Evolutionary conservation across 2,113 vertebrate genomes (phyloP), one percentile per base, ranked within the genome.

Genomic region (Harpagus bidentatus): DNA sequence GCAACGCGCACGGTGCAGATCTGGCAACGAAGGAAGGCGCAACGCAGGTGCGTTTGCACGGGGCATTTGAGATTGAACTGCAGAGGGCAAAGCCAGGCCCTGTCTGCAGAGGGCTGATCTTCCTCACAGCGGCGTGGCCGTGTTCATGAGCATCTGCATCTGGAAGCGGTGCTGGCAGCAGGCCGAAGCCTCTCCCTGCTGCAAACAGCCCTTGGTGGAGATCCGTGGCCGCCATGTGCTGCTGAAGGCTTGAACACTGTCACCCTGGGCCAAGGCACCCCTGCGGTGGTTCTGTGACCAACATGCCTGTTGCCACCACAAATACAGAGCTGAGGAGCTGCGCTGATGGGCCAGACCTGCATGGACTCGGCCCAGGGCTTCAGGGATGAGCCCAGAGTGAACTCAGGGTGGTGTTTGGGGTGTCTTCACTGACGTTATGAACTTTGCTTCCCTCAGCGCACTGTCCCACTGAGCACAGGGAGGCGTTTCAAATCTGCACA

Each of bases 221-320:
- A 5, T 16, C 42, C 5, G 31, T 11, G 40, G 31, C 31, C 34
- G 28, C 26, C n/a, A 3, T 4, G 31, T 17, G 38, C 69, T 62
- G 25, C 74, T 66, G 50, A 38, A 38, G 43, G 20, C 40, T 56
- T 10, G 70, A 19, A 6, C 8, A 1, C 12, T 9, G 21, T 17
- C 10, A 3, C 1, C 0, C 6, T 1, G 2, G 65, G n/a, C 36
- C 4, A 7, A 61, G 65, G 59, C 2, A 4, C 16, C 4, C 2
- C 42, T 1, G 1, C 47, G 20, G 31, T 4, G 20, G 8, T 66
- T 47, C 42, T 59, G 66, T 50, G 61, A 12, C 71, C 50, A 38
- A 22, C 13, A 2, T 48, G 38, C 38, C 42, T 36, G 52, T 8
- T 89, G 38, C 26, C 34, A 72, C 4, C 48, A 21, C 34, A 65